Base-by-base conservation (phyloP, 2,888 invertebrate genomes). In the Euspilapteryx auroguttella region DNA sequence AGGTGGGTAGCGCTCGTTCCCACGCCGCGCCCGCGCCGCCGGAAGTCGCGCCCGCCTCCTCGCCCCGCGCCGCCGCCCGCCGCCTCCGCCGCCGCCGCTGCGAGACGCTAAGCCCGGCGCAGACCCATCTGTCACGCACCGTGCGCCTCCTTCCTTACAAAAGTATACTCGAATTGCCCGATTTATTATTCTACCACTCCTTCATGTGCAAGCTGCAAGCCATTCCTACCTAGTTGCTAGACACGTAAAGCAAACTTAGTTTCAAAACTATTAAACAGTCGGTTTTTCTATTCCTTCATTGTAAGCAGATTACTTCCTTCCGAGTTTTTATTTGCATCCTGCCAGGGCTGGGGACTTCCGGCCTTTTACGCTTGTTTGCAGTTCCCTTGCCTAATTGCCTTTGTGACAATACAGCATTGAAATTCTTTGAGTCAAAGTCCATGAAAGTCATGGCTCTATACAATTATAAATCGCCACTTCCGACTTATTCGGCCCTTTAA, bases 1-100 rank as follows among this genome's bases (percentile, higher is more conserved):
- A 63, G 62, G 64, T 62, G 65, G 62, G 55, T 28, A 15, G 62
- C 59, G 63, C 51, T 47, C 56, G 66, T 71, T 71, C 75, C 71
- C 73, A 73, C 75, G 75, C 54, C 62, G 64, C 59, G 64, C 58
- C 53, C 49, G 61, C 61, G 59, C 54, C 46, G 57, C 69, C 69
- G 71, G 69, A 71, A 66, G 55, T 53, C 48, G 46, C 39, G 48
- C 48, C 41, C 44, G n/a, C n/a, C n/a, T n/a, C n/a, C n/a, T n/a
- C n/a, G n/a, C 42, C 41, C 29, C 20, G 12, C 25, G 15, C 29
- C 27, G 30, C 31, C 25, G 29, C 30, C 22, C 14, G 11, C 21
- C 28, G 28, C 38, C 33, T 33, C 37, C 43, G 33, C 42, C 45
- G 46, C 45, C 41, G 48, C 37, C 37, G 35, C 57, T n/a, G n/a